These are phyloP conservation scores for Cebidichthys violaceus DNA, from an alignment of 2,113 vertebrate species.

Conservation along the genomic window DNA sequence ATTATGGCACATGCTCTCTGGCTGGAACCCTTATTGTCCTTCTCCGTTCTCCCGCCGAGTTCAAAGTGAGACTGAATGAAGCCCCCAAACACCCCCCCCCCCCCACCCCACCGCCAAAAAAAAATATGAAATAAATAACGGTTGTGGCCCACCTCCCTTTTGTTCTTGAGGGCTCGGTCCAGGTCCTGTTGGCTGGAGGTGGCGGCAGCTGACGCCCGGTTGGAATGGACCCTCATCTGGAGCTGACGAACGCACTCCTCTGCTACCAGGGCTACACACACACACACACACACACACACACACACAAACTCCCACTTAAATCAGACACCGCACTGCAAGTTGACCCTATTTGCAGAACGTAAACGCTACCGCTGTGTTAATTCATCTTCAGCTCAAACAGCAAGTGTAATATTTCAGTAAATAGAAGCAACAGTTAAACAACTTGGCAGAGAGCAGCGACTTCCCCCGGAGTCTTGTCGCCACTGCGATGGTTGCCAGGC, in stretches of 20 bases:
- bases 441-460: background rate
- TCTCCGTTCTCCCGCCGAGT: slow-evolving; percentile 26
- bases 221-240: slow-evolving; percentile 94
- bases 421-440: background rate
- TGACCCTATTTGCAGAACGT: background rate
- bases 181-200: slow-evolving; percentile 94
- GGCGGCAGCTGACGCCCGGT: slow-evolving; percentile 90
- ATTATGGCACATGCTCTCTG: slow-evolving; percentile 24
- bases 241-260: slow-evolving; percentile 95
- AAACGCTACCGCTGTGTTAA: background rate
- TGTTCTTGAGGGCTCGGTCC: slow-evolving; percentile 88
- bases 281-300: slow-evolving; percentile 23
- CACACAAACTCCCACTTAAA: background rate
- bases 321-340: background rate
- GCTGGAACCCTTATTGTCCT: slow-evolving; percentile 4
- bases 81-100: background rate
- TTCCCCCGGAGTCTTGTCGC: background rate
- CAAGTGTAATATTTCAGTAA: background rate
- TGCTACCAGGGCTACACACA: slow-evolving; percentile 90
- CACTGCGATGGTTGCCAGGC: background rate
- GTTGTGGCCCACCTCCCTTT: slow-evolving; percentile 80
- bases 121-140: background rate
- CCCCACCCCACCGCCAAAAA: background rate
- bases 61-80: slow-evolving; percentile 22
- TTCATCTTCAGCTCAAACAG: background rate